A percentile compares a stretch with the other conserved stretches of the same genome.
phyloP scores from a whole-genome alignment of 2,888 invertebrate species.

The Theretra japonica region DNA sequence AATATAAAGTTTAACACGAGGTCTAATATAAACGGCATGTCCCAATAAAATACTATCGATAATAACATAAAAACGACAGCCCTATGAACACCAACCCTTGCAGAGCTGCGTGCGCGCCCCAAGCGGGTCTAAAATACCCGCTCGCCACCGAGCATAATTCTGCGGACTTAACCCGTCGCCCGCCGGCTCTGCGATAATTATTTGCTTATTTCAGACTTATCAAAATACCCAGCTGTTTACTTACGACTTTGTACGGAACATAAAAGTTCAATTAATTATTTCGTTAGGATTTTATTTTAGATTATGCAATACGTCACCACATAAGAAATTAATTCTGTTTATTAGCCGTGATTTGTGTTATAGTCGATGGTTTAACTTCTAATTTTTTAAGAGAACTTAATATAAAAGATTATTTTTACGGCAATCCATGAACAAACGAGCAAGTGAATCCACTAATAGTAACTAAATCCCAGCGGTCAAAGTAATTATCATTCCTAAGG shows the following conservation, averaged over 20 bases:
- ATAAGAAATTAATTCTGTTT: too few relatives aligned
- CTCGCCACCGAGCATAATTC: conserved; percentile 71
- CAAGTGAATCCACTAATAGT: too few relatives aligned
- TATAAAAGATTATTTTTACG: too few relatives aligned
- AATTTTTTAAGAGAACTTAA: too few relatives aligned
- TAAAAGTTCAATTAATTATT: not conserved
- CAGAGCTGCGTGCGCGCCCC: conserved; percentile 53
- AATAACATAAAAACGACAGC: conserved; percentile 43
- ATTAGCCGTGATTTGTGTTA: too few relatives aligned
- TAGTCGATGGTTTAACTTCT: too few relatives aligned
- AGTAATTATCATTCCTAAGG: too few relatives aligned
- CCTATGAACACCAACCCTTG: conserved; percentile 48
- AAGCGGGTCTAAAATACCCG: conserved; percentile 37
- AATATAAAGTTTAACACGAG: too few relatives aligned
- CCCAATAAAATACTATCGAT: not conserved
- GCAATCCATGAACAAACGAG: too few relatives aligned
- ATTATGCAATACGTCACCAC: too few relatives aligned
- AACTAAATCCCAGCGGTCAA: too few relatives aligned
- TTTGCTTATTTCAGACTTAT: conserved; percentile 73
- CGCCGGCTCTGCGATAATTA: conserved; percentile 60
- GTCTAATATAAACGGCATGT: too few relatives aligned
- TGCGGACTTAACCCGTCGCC: conserved; percentile 71
- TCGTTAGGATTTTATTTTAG: not conserved
- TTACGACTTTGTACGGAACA: not conserved
- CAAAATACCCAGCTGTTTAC: conserved; percentile 21